Evolutionary conservation across 2,888 invertebrate species (phyloP).

Genomic region (Parnassius glacialis): DNA sequence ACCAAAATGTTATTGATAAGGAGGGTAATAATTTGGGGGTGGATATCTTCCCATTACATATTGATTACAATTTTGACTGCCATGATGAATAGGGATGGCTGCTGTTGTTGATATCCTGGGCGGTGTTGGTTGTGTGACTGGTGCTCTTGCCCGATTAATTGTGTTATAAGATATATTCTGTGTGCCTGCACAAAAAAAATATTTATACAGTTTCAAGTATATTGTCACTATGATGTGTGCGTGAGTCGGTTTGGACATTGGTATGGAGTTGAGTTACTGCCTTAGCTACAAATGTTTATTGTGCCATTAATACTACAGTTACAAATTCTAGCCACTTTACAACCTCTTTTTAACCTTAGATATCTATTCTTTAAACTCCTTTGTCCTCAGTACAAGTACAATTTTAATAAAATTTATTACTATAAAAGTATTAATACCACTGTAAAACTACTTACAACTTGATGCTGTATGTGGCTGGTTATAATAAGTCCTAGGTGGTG

Average conservation of each 20-base stretch:
- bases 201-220: neutral
- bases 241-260: too few species aligned
- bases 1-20: constrained; percentile 9
- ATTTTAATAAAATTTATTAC: too few species aligned
- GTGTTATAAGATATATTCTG: constrained; percentile 8
- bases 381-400: too few species aligned
- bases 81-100: constrained; percentile 7
- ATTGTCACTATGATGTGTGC: too few species aligned
- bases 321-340: too few species aligned
- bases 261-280: too few species aligned
- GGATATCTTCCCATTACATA: constrained; percentile 13
- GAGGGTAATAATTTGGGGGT: constrained; percentile 6
- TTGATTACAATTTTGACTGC: constrained; percentile 9
- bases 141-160: constrained; percentile 2
- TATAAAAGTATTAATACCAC: too few species aligned
- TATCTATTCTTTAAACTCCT: too few species aligned
- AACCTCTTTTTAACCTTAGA: too few species aligned
- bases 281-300: too few species aligned
- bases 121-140: constrained; percentile 5
- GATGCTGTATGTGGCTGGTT: constrained; percentile 7
- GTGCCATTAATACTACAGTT: too few species aligned
- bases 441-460: constrained; percentile 19
- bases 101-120: constrained; percentile 5
- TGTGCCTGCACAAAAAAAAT: constrained; percentile 10
- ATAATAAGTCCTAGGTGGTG: constrained; percentile 18